Percentiles rank a stretch among this genome's conserved stretches.
phyloP scores from a whole-genome alignment of 2,888 invertebrate genomes.

The Eupithecia pulchellata region DNA sequence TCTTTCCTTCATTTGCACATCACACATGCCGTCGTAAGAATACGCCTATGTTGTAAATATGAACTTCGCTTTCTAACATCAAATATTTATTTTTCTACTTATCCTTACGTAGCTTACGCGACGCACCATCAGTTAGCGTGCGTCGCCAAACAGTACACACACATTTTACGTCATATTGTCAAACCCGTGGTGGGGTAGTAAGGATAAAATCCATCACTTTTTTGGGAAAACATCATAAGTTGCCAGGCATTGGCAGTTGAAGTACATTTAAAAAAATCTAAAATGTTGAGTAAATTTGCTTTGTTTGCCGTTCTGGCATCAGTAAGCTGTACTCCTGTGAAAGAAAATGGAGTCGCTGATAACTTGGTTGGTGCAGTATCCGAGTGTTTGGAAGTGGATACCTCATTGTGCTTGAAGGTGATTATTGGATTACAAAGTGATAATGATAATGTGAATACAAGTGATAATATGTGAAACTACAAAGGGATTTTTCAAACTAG shows the following conservation, averaged over 20 bases:
- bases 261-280: constrained; percentile 55
- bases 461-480: constrained; percentile 55
- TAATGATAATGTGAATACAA: background rate
- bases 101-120: constrained; percentile 67
- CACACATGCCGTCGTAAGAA: constrained; percentile 67
- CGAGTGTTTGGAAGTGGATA: constrained; percentile 86
- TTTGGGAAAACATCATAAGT: constrained; percentile 81
- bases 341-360: constrained; percentile 74
- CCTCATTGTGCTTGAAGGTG: constrained; percentile 87
- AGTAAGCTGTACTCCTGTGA: constrained; percentile 72
- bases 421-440: constrained; percentile 60
- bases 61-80: constrained; percentile 82
- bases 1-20: constrained; percentile 82
- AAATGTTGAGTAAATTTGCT: constrained; percentile 73
- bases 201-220: constrained; percentile 82
- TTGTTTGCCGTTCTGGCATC: constrained; percentile 72
- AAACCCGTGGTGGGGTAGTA: constrained; percentile 72
- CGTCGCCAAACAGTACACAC: constrained; percentile 70
- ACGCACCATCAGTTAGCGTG: constrained; percentile 71
- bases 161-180: constrained; percentile 72
- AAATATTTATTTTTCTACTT: constrained; percentile 85
- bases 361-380: constrained; percentile 76
- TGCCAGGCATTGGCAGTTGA: constrained; percentile 69
- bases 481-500: background rate
- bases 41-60: constrained; percentile 72